Evolutionary conservation across 2,888 invertebrate species (phyloP), one percentile per base, ranked within the genome.

Genomic region (Andricus quercusramuli): DNA sequence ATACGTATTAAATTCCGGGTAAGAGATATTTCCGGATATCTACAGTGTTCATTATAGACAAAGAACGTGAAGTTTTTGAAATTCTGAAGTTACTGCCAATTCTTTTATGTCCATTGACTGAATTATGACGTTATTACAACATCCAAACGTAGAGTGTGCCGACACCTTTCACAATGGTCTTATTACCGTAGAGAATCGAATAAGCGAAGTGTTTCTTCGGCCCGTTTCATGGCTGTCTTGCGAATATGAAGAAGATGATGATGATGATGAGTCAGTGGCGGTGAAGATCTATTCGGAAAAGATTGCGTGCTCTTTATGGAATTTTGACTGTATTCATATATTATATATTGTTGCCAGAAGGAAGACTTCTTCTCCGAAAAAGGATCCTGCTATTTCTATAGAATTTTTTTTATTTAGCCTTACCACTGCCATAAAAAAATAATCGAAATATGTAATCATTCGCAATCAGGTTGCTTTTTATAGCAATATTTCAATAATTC

Each of bases 181-280:
- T 78, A 82, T 81, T 83, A 83, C 78, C 81, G 81, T 77, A 25
- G 65, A 79, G 64, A 81, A 81, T 81, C 62, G 79, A 70, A 68
- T 77, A 78, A 64, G 76, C 47, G 66, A 77, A 76, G 32, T 80
- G 76, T 79, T 78, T 83, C 79, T 79, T 79, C 62, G 64, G 65
- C 25, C 76, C 79, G 44, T 79, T 83, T 79, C 77, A 80, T 70
- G 80, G 76, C 44, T 37, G 77, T 77, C 66, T 77, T 79, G 56
- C 32, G 47, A 64, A 80, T 70, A 74, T 77, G 78, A 68, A 62
- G 15, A n/a, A 62, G 22, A n/a, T n/a, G 47, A 70, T 47, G 70
- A 70, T 47, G 70, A 51, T 70, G 51, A 70, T 70, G 70, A 51
- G 47, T 51, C 70, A 51, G 70, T 44, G 37, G 41, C 68, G 68